A percentile compares a stretch with the other conserved stretches of the same genome.
These are phyloP conservation scores for cattle (Bos taurus) DNA, from an alignment of 2,113 vertebrate genomes.

Conservation along the genomic window ARS-UCD2.0 NC_037337.1:16135001-16135500, in stretches of 20 bases:
- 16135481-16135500: slow-evolving; percentile 99
- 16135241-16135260: slow-evolving; percentile 98
- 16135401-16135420: slow-evolving; percentile 96
- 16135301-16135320: slow-evolving; percentile 88
- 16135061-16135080: slow-evolving; percentile 94
- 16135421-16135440: slow-evolving; percentile 98
- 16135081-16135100: slow-evolving; percentile 94
- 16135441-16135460: slow-evolving; percentile 93
- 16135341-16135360: slow-evolving; percentile 95
- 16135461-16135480: slow-evolving; percentile 98
- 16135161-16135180: slow-evolving; percentile 94
- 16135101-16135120: slow-evolving; percentile 90
- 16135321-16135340: slow-evolving; percentile 92
- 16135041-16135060: slow-evolving; percentile 91
- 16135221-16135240: slow-evolving; percentile 95
- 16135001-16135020: slow-evolving; percentile 91
- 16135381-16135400: slow-evolving; percentile 94
- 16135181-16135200: slow-evolving; percentile 90
- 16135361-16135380: slow-evolving; percentile 96
- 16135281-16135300: slow-evolving; percentile 90
- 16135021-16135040: slow-evolving; percentile 95
- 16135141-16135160: slow-evolving; percentile 88
- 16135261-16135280: slow-evolving; percentile 95
- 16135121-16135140: slow-evolving; percentile 91
- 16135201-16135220: slow-evolving; percentile 93